These are phyloP conservation scores for Acrocephalus scirpaceus DNA, from an alignment of 2,797 vertebrate species.

Conservation along the genomic window DNA sequence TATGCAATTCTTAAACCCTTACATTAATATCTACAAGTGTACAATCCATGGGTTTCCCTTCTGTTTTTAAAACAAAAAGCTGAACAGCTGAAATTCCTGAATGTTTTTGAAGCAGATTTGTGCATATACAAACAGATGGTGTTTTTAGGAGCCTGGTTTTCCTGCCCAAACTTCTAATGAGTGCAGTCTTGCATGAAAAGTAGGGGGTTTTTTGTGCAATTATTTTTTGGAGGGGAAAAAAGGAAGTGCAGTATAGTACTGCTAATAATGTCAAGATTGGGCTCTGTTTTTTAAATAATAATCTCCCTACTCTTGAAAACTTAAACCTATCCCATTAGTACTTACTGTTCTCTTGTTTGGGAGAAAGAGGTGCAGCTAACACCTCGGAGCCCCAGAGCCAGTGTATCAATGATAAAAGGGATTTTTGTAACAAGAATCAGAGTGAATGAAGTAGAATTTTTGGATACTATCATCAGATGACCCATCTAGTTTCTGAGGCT, in stretches of 20 bases:
- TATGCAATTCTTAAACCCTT: not conserved
- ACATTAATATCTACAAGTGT: not conserved
- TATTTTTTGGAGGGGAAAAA: not conserved
- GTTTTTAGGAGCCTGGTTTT: not conserved
- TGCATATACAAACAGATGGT: constrained; percentile 14
- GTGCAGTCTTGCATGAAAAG: not conserved
- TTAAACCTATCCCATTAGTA: not conserved
- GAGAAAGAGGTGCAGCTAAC: not conserved
- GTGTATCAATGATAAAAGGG: rapidly evolving
- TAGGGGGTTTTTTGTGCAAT: not conserved
- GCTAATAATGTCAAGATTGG: not conserved
- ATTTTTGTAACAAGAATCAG: rapidly evolving
- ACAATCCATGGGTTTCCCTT: not conserved
- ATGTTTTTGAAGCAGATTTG: not conserved
- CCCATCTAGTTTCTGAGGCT: not conserved
- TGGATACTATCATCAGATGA: not conserved
- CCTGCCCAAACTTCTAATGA: not conserved
- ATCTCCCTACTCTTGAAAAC: not conserved
- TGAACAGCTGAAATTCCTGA: not conserved
- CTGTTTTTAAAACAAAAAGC: not conserved
- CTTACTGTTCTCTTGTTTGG: not conserved
- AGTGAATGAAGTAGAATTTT: not conserved
- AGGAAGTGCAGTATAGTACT: not conserved
- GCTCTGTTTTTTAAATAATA: not conserved
- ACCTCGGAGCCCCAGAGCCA: not conserved